phyloP scores from a whole-genome alignment of 2,113 vertebrate genomes.

The Aspiorhynchus laticeps region DNA sequence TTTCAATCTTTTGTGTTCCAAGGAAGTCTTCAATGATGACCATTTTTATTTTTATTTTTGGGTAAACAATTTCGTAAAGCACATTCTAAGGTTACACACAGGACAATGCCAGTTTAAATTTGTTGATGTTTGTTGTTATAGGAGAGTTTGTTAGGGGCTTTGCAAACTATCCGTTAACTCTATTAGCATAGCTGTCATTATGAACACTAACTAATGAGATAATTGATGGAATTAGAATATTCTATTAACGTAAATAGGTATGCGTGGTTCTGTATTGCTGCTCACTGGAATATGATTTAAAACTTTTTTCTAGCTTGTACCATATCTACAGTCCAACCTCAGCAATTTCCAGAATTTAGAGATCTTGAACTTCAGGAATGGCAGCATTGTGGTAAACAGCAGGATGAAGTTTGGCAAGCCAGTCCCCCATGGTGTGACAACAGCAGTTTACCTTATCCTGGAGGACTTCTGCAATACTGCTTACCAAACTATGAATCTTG shows the following conservation, averaged over 20 bases:
- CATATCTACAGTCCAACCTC: conserved; percentile 93
- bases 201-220: conserved; percentile 35
- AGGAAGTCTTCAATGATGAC: neutral
- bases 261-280: neutral
- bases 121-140: conserved; percentile 20
- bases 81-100: neutral
- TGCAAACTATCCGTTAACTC: conserved; percentile 18
- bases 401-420: conserved; percentile 89
- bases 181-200: conserved; percentile 25
- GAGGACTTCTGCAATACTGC: conserved; percentile 94
- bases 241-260: neutral
- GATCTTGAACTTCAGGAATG: conserved; percentile 96
- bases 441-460: conserved; percentile 87
- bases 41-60: neutral
- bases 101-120: neutral
- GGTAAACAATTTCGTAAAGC: neutral
- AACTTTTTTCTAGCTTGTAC: conserved; percentile 81
- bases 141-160: neutral
- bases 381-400: conserved; percentile 96
- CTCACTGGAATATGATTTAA: neutral
- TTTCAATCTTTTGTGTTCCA: neutral
- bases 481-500: conserved; percentile 93
- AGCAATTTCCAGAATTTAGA: conserved; percentile 92
- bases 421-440: conserved; percentile 84
- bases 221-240: conserved; percentile 21